Conservation (phyloP, 1,140 invertebrate species). For the Zaprionus ghesquierei region DNA sequence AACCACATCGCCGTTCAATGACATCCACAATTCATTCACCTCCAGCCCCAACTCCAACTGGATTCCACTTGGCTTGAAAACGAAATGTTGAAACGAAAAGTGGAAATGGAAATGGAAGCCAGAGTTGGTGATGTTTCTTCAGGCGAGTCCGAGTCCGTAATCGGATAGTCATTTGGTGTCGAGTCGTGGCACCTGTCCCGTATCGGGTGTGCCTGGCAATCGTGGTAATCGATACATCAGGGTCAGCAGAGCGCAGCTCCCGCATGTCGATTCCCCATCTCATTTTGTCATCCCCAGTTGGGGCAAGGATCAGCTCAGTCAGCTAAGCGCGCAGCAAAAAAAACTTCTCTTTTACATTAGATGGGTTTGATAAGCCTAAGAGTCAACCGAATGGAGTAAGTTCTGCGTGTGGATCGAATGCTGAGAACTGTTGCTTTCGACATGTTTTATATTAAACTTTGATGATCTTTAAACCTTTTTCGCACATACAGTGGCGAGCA, state of each 20-base stretch:
- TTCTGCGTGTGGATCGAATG: neutral
- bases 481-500: too few relatives aligned
- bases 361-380: neutral
- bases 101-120: neutral
- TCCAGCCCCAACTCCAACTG: conserved; percentile 2
- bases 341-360: neutral
- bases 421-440: neutral
- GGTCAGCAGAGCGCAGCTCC: conserved; percentile 42
- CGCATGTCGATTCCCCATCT: neutral
- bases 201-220: conserved; percentile 21
- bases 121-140: conserved; percentile 27
- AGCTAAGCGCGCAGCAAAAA: too few relatives aligned
- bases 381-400: neutral
- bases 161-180: conserved; percentile 8
- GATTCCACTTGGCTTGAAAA: neutral
- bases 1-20: neutral
- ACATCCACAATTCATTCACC: conserved; percentile 34
- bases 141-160: conserved; percentile 49
- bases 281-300: neutral
- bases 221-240: conserved; percentile 41
- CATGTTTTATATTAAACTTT: too few relatives aligned
- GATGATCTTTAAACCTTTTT: too few relatives aligned
- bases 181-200: conserved; percentile 11
- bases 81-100: neutral
- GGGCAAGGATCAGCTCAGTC: neutral